phyloP scores from a whole-genome alignment of 2,888 invertebrate species.

The Ormyrus nitidulus region DNA sequence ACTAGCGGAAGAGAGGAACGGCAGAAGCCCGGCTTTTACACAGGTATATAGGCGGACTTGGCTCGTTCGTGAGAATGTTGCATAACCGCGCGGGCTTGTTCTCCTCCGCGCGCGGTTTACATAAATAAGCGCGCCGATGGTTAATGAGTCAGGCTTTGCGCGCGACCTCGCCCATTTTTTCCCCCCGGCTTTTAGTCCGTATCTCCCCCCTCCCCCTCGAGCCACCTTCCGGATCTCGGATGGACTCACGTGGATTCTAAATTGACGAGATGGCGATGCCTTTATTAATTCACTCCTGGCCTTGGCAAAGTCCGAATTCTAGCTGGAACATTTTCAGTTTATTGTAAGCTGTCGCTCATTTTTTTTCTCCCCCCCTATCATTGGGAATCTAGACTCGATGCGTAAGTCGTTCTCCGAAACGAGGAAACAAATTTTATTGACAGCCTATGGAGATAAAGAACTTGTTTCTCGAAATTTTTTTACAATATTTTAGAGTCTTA shows the following conservation, averaged over 20 bases:
- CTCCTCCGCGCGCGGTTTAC: constrained; percentile 27
- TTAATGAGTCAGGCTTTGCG: constrained; percentile 40
- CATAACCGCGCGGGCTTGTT: constrained; percentile 31
- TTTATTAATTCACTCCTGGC: constrained; percentile 18
- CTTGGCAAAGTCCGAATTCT: constrained; percentile 14
- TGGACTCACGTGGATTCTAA: constrained; percentile 32
- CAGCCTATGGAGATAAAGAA: too few species aligned
- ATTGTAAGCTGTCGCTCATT: background rate
- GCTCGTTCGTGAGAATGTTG: constrained; percentile 39
- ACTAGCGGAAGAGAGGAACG: constrained; percentile 19
- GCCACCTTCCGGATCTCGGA: too few species aligned
- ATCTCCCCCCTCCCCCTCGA: background rate
- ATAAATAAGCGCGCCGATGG: constrained; percentile 50
- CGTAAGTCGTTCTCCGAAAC: too few species aligned
- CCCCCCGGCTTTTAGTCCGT: background rate
- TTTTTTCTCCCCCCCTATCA: too few species aligned
- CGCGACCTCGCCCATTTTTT: constrained; percentile 48
- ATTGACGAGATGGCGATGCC: constrained; percentile 18
- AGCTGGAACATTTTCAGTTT: constrained; percentile 9
- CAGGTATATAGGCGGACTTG: background rate
- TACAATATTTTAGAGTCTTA: background rate
- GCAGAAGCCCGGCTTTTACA: constrained; percentile 13
- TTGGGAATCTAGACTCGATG: too few species aligned
- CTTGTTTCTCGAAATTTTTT: background rate
- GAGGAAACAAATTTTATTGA: too few species aligned